A percentile compares a stretch with the other conserved stretches of the same genome.
phyloP scores from a whole-genome alignment of 2,888 invertebrate species.

The Epirrita christyi region DNA sequence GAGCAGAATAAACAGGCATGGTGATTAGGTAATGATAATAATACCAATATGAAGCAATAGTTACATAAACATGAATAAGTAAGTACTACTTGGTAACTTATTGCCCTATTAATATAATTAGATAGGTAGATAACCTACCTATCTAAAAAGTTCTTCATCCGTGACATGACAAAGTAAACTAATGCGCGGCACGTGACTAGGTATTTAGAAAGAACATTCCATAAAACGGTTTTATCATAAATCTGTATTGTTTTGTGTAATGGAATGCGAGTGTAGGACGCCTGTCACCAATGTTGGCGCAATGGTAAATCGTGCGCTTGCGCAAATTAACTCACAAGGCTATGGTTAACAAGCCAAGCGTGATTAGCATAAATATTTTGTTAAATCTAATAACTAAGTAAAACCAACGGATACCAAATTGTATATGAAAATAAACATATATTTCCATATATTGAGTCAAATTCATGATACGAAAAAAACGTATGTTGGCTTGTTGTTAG shows the following conservation, averaged over 20 bases:
- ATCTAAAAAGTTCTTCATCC: too few species aligned
- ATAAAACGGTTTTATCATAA: conserved; percentile 29
- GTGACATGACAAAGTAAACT: not conserved
- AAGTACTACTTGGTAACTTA: too few species aligned
- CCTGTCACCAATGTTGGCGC: conserved; percentile 55
- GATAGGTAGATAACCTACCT: too few species aligned
- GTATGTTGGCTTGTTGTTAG: not conserved
- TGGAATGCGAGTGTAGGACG: conserved; percentile 63
- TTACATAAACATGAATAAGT: too few species aligned
- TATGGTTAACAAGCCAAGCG: conserved; percentile 16
- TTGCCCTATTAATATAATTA: too few species aligned
- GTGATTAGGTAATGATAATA: too few species aligned
- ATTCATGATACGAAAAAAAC: not conserved
- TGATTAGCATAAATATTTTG: conserved; percentile 4
- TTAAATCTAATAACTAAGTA: not conserved
- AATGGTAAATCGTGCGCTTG: conserved; percentile 50
- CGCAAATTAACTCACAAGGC: conserved; percentile 43
- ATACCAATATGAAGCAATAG: too few species aligned
- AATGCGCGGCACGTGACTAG: not conserved
- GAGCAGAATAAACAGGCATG: too few species aligned
- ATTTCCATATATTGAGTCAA: not conserved
- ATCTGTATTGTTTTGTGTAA: conserved; percentile 34
- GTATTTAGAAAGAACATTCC: conserved; percentile 16
- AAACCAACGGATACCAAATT: too few species aligned
- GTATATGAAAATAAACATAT: not conserved